These are phyloP conservation scores for Centroberyx gerrardi DNA, from an alignment of 2,797 vertebrate genomes.

Conservation along the genomic window DNA sequence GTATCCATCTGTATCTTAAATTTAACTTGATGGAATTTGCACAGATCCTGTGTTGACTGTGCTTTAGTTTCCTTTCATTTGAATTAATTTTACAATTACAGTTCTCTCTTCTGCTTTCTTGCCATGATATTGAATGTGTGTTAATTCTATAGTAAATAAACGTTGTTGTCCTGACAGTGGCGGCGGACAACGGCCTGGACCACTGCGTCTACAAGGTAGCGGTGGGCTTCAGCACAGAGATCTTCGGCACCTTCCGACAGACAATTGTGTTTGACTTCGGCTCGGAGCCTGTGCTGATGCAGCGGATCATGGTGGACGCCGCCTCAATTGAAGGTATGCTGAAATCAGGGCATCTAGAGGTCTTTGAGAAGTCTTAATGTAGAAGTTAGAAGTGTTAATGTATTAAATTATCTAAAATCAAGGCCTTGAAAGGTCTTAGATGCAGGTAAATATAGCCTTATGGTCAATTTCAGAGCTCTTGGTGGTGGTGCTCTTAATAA, in stretches of 20 bases:
- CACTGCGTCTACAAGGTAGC: slow-evolving; percentile 95
- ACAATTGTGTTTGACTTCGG: slow-evolving; percentile 99
- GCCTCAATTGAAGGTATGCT: slow-evolving; percentile 96
- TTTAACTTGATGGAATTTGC: too few species aligned
- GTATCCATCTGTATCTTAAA: too few species aligned
- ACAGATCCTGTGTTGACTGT: too few species aligned
- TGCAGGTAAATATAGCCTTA: background rate
- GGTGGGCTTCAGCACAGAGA: slow-evolving; percentile 97
- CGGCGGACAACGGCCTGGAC: slow-evolving; percentile 92
- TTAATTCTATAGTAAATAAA: background rate
- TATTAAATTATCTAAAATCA: background rate
- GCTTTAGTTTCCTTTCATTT: background rate
- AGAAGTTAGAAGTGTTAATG: background rate
- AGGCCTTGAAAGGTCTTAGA: background rate
- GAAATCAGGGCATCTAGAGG: background rate
- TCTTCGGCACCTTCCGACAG: slow-evolving; percentile 99
- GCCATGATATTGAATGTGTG: background rate
- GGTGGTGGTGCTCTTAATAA: too few species aligned
- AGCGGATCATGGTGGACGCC: slow-evolving; percentile 98
- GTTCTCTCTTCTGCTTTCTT: too few species aligned
- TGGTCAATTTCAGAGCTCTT: background rate
- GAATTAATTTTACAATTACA: too few species aligned
- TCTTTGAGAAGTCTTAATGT: background rate
- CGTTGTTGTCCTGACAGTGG: slow-evolving; percentile 62
- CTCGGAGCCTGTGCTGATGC: slow-evolving; percentile 98